Conservation (phyloP, 2,113 vertebrate genomes). For the Crotalus helleri region DNA sequence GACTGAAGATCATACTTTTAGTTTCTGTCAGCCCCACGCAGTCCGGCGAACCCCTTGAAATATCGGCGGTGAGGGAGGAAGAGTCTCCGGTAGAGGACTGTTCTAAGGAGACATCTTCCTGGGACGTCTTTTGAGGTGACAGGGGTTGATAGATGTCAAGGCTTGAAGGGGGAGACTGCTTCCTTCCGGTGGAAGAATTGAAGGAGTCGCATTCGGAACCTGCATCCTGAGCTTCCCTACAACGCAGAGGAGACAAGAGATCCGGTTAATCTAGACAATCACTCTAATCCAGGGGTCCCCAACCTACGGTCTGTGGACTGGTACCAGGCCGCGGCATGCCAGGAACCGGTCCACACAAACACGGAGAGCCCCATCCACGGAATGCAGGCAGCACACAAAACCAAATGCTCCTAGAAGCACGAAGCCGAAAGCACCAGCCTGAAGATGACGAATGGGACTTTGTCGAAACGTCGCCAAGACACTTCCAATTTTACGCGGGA, state of each 20-base stretch:
- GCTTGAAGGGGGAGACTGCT: conserved; percentile 78
- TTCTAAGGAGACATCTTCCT: conserved; percentile 85
- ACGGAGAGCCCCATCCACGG: too few species aligned
- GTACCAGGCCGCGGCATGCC: too few species aligned
- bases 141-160: conserved; percentile 78
- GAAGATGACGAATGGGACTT: too few species aligned
- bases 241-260: conserved; percentile 30
- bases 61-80: conserved; percentile 67
- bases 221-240: conserved; percentile 85
- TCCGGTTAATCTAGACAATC: neutral
- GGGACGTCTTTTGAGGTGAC: conserved; percentile 83
- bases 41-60: conserved; percentile 85
- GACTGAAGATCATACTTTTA: conserved; percentile 84
- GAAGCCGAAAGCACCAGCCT: too few species aligned
- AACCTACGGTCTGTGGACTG: too few species aligned
- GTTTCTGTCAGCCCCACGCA: conserved; percentile 83
- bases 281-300: neutral
- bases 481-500: too few species aligned
- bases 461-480: too few species aligned
- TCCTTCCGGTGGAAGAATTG: conserved; percentile 83
- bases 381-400: too few species aligned
- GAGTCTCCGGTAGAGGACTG: conserved; percentile 77
- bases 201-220: conserved; percentile 89
- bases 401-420: too few species aligned
- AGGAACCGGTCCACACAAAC: too few species aligned